These are phyloP conservation scores for Myopa testacea DNA, from an alignment of 2,888 invertebrate species.

Conservation along the genomic window DNA sequence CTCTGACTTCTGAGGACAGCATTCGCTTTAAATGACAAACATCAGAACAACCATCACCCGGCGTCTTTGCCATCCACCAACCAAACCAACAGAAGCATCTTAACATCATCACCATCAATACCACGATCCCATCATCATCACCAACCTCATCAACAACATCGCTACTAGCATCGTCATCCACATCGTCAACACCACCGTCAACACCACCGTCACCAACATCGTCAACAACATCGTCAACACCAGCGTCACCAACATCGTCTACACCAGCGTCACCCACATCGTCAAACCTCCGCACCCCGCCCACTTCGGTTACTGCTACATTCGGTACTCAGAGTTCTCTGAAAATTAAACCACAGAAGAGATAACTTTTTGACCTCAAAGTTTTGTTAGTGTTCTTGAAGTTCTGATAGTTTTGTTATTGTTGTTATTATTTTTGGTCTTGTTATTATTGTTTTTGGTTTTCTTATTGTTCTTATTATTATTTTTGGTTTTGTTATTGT, in stretches of 20 bases:
- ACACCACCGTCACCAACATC: too few relatives aligned
- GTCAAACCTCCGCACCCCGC: neutral
- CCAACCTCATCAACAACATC: neutral
- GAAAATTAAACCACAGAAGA: conserved; percentile 50
- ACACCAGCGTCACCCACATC: neutral
- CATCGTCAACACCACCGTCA: neutral
- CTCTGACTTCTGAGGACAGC: too few relatives aligned
- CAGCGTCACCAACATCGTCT: neutral
- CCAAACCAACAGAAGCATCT: too few relatives aligned
- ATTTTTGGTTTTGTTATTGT: neutral
- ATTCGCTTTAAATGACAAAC: too few relatives aligned
- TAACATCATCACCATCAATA: too few relatives aligned
- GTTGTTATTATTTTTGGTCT: conserved; percentile 5
- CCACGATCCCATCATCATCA: too few relatives aligned
- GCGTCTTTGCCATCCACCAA: too few relatives aligned
- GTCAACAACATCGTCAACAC: neutral
- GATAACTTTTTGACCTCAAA: conserved; percentile 53
- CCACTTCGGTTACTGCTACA: neutral
- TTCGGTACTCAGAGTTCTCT: conserved; percentile 20
- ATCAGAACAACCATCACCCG: too few relatives aligned
- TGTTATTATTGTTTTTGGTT: neutral
- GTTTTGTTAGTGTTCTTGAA: conserved; percentile 33
- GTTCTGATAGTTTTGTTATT: conserved; percentile 2
- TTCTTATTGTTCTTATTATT: conserved; percentile 18
- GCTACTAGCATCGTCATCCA: too few relatives aligned